Conservation (phyloP, 2,113 vertebrate genomes). For the Hypanus sabinus region DNA sequence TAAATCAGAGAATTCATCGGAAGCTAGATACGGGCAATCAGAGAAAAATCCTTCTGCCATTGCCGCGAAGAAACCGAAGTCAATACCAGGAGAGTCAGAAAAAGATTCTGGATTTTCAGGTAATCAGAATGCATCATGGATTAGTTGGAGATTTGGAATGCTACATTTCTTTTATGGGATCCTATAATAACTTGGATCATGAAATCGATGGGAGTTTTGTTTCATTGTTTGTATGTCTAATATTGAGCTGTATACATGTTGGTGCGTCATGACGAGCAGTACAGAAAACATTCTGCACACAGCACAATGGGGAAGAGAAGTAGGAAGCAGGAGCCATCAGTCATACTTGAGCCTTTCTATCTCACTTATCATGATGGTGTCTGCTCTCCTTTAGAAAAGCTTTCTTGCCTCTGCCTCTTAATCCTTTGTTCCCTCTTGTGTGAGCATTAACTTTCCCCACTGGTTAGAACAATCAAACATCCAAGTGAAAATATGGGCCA, state of each 20-base stretch:
- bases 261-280: too few species aligned
- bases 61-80: too few species aligned
- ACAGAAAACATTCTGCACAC: not conserved
- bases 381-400: not conserved
- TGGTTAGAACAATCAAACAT: not conserved
- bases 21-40: accelerated
- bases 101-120: conserved; percentile 39
- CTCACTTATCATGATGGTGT: not conserved
- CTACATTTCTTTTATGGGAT: not conserved
- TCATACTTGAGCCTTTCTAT: not conserved
- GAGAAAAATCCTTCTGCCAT: not conserved
- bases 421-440: not conserved
- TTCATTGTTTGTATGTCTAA: not conserved
- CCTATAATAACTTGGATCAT: not conserved
- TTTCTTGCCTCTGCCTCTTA: not conserved
- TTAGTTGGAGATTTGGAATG: not conserved
- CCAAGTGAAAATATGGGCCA: not conserved
- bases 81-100: not conserved
- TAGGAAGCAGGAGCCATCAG: not conserved
- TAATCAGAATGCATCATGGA: not conserved
- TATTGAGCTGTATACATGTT: not conserved
- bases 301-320: not conserved
- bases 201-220: not conserved
- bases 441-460: too few species aligned
- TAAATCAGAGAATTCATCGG: not conserved